A percentile compares a stretch with the other conserved stretches of the same genome.
Evolutionary conservation across 2,113 vertebrate genomes (phyloP).

Genomic region (Montifringilla adamsi): DNA sequence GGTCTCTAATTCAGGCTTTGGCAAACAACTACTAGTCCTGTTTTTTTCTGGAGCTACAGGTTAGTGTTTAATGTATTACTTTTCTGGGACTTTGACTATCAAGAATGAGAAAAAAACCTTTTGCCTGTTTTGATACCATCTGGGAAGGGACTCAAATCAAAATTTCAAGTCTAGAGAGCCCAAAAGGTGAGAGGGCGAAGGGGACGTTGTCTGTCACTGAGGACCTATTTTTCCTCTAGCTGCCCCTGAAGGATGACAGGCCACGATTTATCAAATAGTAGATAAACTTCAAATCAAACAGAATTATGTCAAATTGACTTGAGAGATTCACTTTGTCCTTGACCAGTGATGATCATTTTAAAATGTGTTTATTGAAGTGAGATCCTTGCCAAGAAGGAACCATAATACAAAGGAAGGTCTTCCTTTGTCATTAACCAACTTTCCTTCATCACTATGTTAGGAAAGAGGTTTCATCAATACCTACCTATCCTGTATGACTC

Average conservation of each 20-base stretch:
- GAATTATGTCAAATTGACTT: neutral
- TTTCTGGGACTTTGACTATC: slow-evolving; percentile 33
- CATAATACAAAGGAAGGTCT: neutral
- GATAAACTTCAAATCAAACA: neutral
- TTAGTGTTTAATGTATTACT: slow-evolving; percentile 30
- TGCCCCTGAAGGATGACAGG: neutral
- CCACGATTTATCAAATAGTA: neutral
- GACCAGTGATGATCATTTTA: neutral
- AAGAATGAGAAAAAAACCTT: neutral
- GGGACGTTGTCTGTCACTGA: neutral
- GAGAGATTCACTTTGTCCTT: neutral
- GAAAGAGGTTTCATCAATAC: neutral
- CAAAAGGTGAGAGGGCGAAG: neutral
- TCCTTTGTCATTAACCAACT: neutral
- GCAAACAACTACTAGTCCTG: slow-evolving; percentile 65
- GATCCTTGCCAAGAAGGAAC: neutral
- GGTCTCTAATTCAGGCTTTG: slow-evolving; percentile 73
- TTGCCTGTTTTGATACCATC: neutral
- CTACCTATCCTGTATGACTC: neutral
- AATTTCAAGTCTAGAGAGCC: neutral
- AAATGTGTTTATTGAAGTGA: neutral
- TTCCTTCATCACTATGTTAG: neutral
- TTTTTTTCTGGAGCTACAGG: slow-evolving; percentile 38
- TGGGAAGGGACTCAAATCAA: neutral
- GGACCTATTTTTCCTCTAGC: neutral